Conservation (phyloP, 2,113 vertebrate species). For the Plectropomus leopardus region DNA sequence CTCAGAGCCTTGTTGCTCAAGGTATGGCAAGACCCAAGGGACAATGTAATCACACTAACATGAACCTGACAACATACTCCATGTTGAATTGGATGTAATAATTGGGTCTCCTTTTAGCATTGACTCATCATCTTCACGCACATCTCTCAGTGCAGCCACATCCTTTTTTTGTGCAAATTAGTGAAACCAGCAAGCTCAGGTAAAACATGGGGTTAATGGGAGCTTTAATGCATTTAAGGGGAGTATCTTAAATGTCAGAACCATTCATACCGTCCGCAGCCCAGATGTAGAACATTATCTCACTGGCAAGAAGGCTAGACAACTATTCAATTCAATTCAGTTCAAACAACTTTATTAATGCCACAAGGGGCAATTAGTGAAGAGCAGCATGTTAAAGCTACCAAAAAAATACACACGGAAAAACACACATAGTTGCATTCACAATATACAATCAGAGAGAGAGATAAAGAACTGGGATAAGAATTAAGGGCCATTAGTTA, state of each 20-base stretch:
- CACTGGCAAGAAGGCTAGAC: neutral
- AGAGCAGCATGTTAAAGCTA: too few relatives aligned
- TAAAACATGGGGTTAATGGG: neutral
- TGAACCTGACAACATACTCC: neutral
- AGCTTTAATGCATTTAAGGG: neutral
- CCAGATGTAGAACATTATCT: neutral
- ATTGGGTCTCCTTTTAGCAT: neutral
- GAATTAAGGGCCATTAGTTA: too few relatives aligned
- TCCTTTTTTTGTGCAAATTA: neutral
- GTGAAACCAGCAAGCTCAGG: neutral
- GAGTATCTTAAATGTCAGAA: neutral
- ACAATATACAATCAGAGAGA: too few relatives aligned
- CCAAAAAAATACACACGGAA: too few relatives aligned
- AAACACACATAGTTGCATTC: too few relatives aligned
- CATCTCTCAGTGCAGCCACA: neutral
- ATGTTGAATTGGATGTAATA: neutral
- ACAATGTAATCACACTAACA: slow-evolving; percentile 21
- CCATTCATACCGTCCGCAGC: neutral
- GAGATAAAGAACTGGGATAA: too few relatives aligned
- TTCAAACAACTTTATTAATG: too few relatives aligned
- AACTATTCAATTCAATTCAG: too few relatives aligned
- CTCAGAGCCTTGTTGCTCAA: neutral
- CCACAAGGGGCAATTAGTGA: too few relatives aligned
- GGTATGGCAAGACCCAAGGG: neutral
- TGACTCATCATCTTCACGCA: neutral